Conservation (phyloP, 2,888 invertebrate species). For the Cabera pusaria region DNA sequence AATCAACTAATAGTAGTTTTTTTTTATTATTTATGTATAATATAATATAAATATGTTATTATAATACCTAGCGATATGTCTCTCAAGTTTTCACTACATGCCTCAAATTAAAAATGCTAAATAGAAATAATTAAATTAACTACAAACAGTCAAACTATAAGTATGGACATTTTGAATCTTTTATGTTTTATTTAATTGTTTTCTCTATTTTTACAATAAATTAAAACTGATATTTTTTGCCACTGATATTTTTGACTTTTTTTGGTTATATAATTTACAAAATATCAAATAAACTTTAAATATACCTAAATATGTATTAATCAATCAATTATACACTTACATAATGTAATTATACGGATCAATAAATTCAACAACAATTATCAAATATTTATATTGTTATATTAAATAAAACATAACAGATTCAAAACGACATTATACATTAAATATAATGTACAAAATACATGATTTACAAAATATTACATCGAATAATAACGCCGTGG, state of each 20-base stretch:
- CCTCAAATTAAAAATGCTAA: conserved; percentile 61
- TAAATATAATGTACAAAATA: conserved; percentile 80
- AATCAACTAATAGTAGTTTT: conserved; percentile 37
- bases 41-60: conserved; percentile 67
- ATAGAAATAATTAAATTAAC: conserved; percentile 50
- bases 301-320: no score
- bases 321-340: no score
- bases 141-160: conserved; percentile 59
- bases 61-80: conserved; percentile 79
- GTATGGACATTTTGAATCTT: conserved; percentile 29
- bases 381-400: no score
- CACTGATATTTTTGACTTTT: no score
- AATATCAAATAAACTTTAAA: no score
- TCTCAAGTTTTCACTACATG: conserved; percentile 75
- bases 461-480: conserved; percentile 75
- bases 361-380: no score
- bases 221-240: no score
- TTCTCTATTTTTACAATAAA: no score
- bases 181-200: conserved; percentile 24
- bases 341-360: no score
- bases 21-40: conserved; percentile 44
- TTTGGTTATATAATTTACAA: no score
- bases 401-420: conserved; percentile 17
- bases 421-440: conserved; percentile 41
- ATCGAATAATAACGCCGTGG: conserved; percentile 46